Conservation (phyloP, 2,797 vertebrate genomes). For the Acipenser transmontanus region DNA sequence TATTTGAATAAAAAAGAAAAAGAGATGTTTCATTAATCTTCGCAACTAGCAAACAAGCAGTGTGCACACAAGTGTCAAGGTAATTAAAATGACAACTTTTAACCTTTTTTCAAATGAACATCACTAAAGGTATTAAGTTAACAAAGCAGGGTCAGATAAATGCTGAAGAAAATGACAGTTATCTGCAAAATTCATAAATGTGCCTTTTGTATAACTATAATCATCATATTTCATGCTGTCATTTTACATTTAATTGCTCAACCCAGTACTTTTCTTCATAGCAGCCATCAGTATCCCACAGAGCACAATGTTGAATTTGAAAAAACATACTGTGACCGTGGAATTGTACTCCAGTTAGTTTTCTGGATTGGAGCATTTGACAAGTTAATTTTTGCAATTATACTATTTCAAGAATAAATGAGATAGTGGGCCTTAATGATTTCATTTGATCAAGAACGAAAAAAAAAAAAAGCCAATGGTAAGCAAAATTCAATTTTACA, state of each 20-base stretch:
- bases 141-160: constrained; percentile 72
- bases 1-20: constrained; percentile 37
- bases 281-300: constrained; percentile 76
- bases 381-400: constrained; percentile 88
- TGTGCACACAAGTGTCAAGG: constrained; percentile 55
- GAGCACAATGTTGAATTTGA: constrained; percentile 73
- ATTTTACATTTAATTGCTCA: constrained; percentile 88
- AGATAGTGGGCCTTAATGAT: constrained; percentile 62
- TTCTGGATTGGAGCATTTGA: constrained; percentile 74
- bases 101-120: constrained; percentile 60
- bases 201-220: constrained; percentile 81
- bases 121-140: constrained; percentile 68
- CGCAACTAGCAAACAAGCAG: constrained; percentile 55
- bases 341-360: constrained; percentile 70
- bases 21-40: constrained; percentile 50
- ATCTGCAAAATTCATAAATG: constrained; percentile 87
- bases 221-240: constrained; percentile 93
- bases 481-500: constrained; percentile 11
- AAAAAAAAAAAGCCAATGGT: constrained; percentile 41
- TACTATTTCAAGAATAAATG: constrained; percentile 69
- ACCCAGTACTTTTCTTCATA: constrained; percentile 76
- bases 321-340: constrained; percentile 77
- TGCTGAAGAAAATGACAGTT: constrained; percentile 74
- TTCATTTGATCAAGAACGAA: constrained; percentile 53
- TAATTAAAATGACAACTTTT: constrained; percentile 66